Base-by-base conservation (phyloP, 2,888 invertebrate species). In the Calameuta pallipes region DNA sequence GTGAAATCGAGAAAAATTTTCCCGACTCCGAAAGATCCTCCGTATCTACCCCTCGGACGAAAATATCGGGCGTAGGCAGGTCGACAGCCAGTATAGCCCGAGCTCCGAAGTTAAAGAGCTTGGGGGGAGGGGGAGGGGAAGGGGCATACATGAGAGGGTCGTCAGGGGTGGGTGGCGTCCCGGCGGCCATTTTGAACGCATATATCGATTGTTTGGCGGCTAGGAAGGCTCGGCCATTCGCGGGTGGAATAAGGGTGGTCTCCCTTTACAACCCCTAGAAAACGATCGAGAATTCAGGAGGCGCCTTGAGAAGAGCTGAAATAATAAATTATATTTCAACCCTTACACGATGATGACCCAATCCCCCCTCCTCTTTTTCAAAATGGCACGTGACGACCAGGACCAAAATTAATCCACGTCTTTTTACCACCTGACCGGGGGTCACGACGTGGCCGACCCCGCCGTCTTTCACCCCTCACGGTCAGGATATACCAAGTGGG, bases 201-300 rank as follows among this genome's bases (percentile, higher is more conserved):
- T 91, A 91, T 91, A 91, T 91, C 91, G 91, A 91, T 91, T 91
- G 91, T 91, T 91, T 91, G 91, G 91, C 90, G 91, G 91, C 91
- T 89, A 89, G 89, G 91, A 90, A 87, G 85, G 82, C 89, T 90
- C 90, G 90, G 87, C 90, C 90, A 90, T 90, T 90, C 90, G 89
- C 89, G 82, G 56, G 56, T 56, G 56, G 56, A 6, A 23, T 82
- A 79, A 80, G 87, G 89, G 89, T 78, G 79, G 89, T 30, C 74
- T 74, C 74, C 83, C 87, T 87, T 87, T 86, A 86, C 82, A 82
- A 81, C 74, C 74, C 70, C 76, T 80, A 77, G 77, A 81, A 81
- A 81, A 77, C 78, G 80, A 82, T 83, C 79, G 81, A 79, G 76
- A 81, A 81, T 83, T 78, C 76, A 75, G 78, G 56, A 56, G 56